Percentiles rank a stretch among this genome's conserved stretches.
These are phyloP conservation scores for Dicyrtoma fusca DNA, from an alignment of 2,888 invertebrate species.

Conservation along the genomic window DNA sequence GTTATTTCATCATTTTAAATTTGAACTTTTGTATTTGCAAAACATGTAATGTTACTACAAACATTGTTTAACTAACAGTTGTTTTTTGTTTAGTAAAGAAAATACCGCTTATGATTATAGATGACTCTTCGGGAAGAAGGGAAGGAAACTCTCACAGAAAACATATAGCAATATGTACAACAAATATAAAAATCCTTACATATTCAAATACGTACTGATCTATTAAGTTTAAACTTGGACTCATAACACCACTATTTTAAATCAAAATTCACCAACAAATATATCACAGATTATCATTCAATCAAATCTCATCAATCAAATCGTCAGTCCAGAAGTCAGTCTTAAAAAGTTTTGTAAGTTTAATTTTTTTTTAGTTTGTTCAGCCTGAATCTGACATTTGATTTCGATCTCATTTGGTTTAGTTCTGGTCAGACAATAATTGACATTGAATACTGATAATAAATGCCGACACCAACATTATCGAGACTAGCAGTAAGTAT, in stretches of 20 bases:
- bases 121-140: too few species aligned
- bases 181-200: conserved; percentile 6
- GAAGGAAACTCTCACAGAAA: conserved; percentile 9
- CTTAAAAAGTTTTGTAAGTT: not conserved
- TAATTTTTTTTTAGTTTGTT: conserved; percentile 2
- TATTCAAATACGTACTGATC: not conserved
- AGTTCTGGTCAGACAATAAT: too few species aligned
- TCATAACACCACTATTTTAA: not conserved
- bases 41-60: too few species aligned
- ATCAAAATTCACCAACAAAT: not conserved
- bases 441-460: too few species aligned
- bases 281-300: conserved; percentile 13
- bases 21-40: too few species aligned
- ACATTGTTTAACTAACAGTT: conserved; percentile 13
- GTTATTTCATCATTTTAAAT: too few species aligned
- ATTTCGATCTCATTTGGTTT: too few species aligned
- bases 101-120: not conserved
- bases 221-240: not conserved
- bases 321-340: not conserved
- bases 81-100: conserved; percentile 19
- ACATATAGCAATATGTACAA: conserved; percentile 20
- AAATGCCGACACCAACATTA: too few species aligned
- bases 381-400: not conserved
- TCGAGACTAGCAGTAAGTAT: too few species aligned
- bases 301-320: not conserved